Conservation (phyloP, 2,888 invertebrate genomes). For the Acrobasis repandana region DNA sequence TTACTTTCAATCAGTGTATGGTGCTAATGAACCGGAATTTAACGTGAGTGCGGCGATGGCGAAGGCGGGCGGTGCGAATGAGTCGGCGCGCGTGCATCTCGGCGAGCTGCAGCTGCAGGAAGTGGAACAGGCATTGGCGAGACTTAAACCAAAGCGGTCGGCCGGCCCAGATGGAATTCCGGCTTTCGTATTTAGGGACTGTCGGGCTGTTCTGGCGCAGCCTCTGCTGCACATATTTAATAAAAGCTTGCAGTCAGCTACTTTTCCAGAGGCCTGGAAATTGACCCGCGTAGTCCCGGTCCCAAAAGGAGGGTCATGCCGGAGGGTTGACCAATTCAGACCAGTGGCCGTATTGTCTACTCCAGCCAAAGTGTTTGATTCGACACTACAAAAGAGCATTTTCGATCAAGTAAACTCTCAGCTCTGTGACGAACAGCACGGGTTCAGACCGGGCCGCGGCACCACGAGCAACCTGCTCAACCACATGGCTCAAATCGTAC, state of each 20-base stretch:
- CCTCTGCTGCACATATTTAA: conserved; percentile 5
- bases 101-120: background rate
- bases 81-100: background rate
- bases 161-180: background rate
- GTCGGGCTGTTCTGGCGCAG: background rate
- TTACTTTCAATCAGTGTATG: background rate
- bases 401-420: background rate
- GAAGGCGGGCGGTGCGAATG: background rate
- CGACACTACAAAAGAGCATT: background rate
- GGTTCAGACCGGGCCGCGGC: background rate
- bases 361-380: conserved; percentile 6
- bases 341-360: background rate
- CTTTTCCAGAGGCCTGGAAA: background rate
- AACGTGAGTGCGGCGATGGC: background rate
- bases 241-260: background rate
- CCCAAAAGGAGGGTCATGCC: background rate
- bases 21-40: background rate
- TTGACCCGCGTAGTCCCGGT: background rate
- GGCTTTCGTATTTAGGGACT: background rate
- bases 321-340: background rate
- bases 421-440: background rate
- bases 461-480: background rate
- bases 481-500: background rate
- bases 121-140: background rate
- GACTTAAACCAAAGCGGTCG: background rate